These are phyloP conservation scores for Manis javanica DNA, from an alignment of 2,797 vertebrate genomes.

Conservation along the genomic window DNA sequence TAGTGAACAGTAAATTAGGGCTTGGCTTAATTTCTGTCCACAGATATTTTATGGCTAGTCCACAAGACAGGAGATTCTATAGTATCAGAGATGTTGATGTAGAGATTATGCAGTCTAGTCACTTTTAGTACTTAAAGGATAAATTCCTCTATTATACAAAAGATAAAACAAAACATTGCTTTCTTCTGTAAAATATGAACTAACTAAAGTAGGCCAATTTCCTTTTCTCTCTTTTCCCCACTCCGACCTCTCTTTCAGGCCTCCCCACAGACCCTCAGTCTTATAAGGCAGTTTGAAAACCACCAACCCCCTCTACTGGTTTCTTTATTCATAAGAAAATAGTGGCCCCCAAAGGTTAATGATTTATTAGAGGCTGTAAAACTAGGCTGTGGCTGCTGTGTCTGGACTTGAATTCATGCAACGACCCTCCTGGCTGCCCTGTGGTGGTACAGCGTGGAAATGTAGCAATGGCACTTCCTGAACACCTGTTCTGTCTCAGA, in stretches of 20 bases:
- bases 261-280: too few relatives aligned
- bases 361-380: background rate
- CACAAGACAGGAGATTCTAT: background rate
- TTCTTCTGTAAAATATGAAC: background rate
- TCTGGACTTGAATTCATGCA: background rate
- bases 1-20: background rate
- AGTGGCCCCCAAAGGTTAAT: background rate
- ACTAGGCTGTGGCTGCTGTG: background rate
- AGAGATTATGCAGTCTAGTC: background rate
- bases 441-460: background rate
- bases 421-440: background rate
- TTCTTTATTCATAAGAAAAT: background rate
- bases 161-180: background rate
- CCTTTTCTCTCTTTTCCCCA: background rate
- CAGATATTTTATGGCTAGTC: background rate
- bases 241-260: background rate
- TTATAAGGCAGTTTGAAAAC: background rate
- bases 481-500: background rate
- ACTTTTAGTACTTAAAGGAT: background rate
- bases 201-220: background rate
- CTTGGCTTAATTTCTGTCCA: background rate
- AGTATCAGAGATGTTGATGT: background rate
- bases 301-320: background rate
- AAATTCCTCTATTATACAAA: background rate
- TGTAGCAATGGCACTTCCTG: background rate